Percentiles rank a stretch among this genome's conserved stretches.
These are phyloP conservation scores for Drosophila bunnanda DNA, from an alignment of 2,888 invertebrate genomes.

Conservation along the genomic window DNA sequence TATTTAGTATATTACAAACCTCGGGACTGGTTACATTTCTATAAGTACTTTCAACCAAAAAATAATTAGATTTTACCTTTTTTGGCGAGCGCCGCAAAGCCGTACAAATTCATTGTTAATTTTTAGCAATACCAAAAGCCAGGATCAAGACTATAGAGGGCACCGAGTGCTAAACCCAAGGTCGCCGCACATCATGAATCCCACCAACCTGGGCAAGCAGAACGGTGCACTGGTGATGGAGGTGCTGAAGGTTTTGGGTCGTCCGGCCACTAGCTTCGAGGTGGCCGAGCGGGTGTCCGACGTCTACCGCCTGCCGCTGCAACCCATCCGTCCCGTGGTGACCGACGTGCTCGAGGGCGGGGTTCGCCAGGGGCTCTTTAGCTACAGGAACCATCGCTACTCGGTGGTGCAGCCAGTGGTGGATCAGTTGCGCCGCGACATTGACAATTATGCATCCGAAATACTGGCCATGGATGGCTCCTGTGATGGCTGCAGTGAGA, in stretches of 20 bases:
- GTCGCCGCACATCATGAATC: constrained; percentile 50
- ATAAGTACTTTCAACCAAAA: constrained; percentile 44
- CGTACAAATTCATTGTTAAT: constrained; percentile 61
- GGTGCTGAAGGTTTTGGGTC: constrained; percentile 65
- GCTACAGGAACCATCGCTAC: constrained; percentile 47
- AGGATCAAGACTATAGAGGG: constrained; percentile 16
- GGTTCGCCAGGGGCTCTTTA: constrained; percentile 58
- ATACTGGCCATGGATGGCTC: constrained; percentile 45
- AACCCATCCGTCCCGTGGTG: constrained; percentile 62
- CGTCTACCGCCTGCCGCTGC: constrained; percentile 56
- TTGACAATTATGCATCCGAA: constrained; percentile 63
- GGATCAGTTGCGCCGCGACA: constrained; percentile 62
- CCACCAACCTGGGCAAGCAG: constrained; percentile 65
- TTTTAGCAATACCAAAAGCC: constrained; percentile 39
- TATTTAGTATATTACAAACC: constrained; percentile 27
- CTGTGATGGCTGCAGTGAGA: background rate
- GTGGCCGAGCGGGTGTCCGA: constrained; percentile 58
- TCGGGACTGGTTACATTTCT: constrained; percentile 25
- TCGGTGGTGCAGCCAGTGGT: constrained; percentile 55
- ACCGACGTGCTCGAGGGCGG: constrained; percentile 60
- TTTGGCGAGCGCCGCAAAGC: constrained; percentile 48
- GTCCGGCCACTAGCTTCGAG: constrained; percentile 61
- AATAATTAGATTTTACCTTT: constrained; percentile 47
- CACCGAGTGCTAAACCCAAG: background rate
- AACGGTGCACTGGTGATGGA: constrained; percentile 68